These are phyloP conservation scores for Malurus alboscapulatus DNA, from an alignment of 2,113 vertebrate species.

Conservation along the genomic window DNA sequence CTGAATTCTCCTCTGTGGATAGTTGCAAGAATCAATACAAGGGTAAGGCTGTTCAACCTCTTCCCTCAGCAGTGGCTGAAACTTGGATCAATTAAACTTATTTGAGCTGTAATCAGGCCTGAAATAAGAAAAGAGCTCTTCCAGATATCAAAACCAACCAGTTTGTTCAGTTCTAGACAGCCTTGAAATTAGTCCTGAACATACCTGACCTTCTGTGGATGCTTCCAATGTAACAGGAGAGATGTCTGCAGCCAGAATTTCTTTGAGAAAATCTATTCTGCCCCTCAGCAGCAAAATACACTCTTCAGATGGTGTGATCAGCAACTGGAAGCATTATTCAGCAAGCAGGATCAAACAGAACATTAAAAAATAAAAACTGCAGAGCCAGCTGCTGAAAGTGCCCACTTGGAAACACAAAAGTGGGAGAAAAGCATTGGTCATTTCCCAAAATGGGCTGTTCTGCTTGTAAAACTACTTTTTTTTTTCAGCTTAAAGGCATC, in stretches of 20 bases:
- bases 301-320: background rate
- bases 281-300: background rate
- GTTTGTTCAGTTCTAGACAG: background rate
- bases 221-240: background rate
- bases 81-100: background rate
- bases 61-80: background rate
- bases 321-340: background rate
- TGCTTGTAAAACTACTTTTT: conserved; percentile 47
- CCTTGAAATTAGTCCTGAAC: background rate
- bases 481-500: conserved; percentile 22
- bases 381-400: background rate
- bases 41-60: background rate
- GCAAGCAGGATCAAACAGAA: background rate
- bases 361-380: conserved; percentile 23
- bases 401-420: conserved; percentile 3
- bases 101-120: background rate
- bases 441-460: conserved; percentile 1
- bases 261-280: background rate
- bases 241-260: background rate
- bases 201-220: background rate
- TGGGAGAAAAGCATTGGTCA: background rate
- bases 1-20: background rate
- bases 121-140: background rate
- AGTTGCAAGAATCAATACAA: background rate
- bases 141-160: background rate